Base-by-base conservation (phyloP, 2,797 vertebrate genomes). In the Schizothorax lantsangensis region DNA sequence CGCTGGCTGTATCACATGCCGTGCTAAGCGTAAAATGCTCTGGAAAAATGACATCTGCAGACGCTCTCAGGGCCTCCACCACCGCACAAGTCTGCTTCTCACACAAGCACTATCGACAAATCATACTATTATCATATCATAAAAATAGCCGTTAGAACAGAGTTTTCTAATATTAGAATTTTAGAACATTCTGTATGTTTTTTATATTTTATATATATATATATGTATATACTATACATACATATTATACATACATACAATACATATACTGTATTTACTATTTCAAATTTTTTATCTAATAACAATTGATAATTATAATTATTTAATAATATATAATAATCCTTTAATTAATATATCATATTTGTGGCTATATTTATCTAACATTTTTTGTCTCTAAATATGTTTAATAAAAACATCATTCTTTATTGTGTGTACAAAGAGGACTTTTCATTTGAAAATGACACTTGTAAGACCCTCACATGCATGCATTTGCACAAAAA, bases 1-100 rank as follows among this genome's bases (percentile, higher is more conserved):
- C 57, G 14, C 81, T 81, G 66, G 73, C 86, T 88, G 85, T 79
- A 88, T 92, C 86, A 91, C 57, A 72, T 38, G 26, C 79, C 88
- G 75, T 88, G 85, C 86, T 81, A 77, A 79, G 84, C 88, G 57
- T 86, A 91, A 91, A 92, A 85, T 45, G 79, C n/a, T 15, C 73
- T 68, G 54, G 69, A 66, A 78, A 85, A 80, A 87, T 87, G 57
- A 84, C 83, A 86, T 83, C 45, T 85, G 88, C 82, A 81, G 82
- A 77, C 6, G 33, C 64, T 83, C 52, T 78, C 66, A 26, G 54
- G 38, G 80, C 49, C 78, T 85, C 54, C 74, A 69, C 38, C 21
- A 73, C 26, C 68, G 40, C 33, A 71, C 54, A 33, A 49, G 21
- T 54, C 73, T 68, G 33, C 33, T 71, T 80, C 52, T 72, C 38